Evolutionary conservation across 1,140 invertebrate genomes (phyloP).

Genomic region (Matsumurasca onukii): DNA sequence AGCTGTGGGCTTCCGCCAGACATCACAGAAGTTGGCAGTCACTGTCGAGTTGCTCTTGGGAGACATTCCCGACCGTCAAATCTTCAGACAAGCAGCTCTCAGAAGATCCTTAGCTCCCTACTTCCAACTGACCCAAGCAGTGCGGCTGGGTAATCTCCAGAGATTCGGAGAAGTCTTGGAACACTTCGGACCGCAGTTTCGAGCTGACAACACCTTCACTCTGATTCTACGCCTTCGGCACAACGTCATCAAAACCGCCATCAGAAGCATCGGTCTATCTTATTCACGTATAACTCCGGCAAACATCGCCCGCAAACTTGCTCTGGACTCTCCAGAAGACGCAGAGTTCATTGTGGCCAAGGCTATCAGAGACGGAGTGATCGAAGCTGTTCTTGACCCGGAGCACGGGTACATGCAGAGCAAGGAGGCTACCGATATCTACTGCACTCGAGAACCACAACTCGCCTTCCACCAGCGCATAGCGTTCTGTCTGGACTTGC

Average conservation of each 20-base stretch:
- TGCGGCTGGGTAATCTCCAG: slow-evolving; percentile 91
- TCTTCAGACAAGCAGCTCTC: slow-evolving; percentile 84
- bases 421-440: slow-evolving; percentile 96
- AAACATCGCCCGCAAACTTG: slow-evolving; percentile 92
- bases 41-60: slow-evolving; percentile 95
- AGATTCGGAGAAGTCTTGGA: slow-evolving; percentile 93
- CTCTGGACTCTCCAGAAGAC: slow-evolving; percentile 93
- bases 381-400: slow-evolving; percentile 95
- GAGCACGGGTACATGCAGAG: slow-evolving; percentile 96
- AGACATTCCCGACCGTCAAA: slow-evolving; percentile 92
- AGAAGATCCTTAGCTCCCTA: slow-evolving; percentile 90
- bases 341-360: slow-evolving; percentile 99
- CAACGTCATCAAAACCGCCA: slow-evolving; percentile 99
- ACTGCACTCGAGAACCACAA: slow-evolving; percentile 95
- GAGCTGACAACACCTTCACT: slow-evolving; percentile 91
- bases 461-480: slow-evolving; percentile 97
- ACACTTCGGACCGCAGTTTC: slow-evolving; percentile 84
- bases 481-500: slow-evolving; percentile 95
- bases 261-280: slow-evolving; percentile 93
- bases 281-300: slow-evolving; percentile 95
- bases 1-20: slow-evolving; percentile 98
- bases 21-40: slow-evolving; percentile 94
- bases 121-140: slow-evolving; percentile 96
- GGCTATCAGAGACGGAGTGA: slow-evolving; percentile 98
- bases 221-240: slow-evolving; percentile 92